These are phyloP conservation scores for Cebus imitator DNA, from an alignment of 2,113 vertebrate genomes.

Conservation along the genomic window DNA sequence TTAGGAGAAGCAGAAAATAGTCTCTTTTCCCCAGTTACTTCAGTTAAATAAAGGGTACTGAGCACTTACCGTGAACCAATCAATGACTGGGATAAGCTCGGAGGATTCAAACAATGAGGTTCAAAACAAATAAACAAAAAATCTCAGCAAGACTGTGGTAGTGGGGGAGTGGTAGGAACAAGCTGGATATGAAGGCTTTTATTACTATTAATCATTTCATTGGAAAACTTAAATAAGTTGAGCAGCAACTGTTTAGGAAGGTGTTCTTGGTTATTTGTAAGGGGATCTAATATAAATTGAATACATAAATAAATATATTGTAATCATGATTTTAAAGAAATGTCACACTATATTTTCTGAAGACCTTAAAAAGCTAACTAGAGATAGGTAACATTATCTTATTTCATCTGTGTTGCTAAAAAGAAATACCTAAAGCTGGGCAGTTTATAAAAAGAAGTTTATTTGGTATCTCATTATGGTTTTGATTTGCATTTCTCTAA, in stretches of 20 bases:
- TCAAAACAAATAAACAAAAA: neutral
- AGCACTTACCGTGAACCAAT: neutral
- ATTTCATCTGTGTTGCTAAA: neutral
- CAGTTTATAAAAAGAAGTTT: neutral
- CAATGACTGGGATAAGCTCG: neutral
- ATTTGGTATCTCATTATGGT: neutral
- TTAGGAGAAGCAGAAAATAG: neutral
- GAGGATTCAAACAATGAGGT: neutral
- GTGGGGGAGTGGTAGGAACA: neutral
- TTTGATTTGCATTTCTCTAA: no score
- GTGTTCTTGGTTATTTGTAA: neutral
- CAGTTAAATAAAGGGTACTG: neutral
- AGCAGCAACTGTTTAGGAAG: neutral
- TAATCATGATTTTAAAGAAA: neutral
- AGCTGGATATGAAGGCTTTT: neutral
- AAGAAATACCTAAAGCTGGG: neutral
- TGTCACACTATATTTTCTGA: neutral
- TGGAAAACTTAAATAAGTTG: neutral
- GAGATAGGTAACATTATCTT: neutral
- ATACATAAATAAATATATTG: neutral
- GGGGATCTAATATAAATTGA: neutral
- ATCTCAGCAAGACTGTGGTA: neutral
- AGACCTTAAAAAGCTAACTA: neutral
- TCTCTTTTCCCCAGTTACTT: neutral
- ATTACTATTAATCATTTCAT: neutral